These are phyloP conservation scores for Euclidia mi DNA, from an alignment of 2,888 invertebrate species.

Conservation along the genomic window DNA sequence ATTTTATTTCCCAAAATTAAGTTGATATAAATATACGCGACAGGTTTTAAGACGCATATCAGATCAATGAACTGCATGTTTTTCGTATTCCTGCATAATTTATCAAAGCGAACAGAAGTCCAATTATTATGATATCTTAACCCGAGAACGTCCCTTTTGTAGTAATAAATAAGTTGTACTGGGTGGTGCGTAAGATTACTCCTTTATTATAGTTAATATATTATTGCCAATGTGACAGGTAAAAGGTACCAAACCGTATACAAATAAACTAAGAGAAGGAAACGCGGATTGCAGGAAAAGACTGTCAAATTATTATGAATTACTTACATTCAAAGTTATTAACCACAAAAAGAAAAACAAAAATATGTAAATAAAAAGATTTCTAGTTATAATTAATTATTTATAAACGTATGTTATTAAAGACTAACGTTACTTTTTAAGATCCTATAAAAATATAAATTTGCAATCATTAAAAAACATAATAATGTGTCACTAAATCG, in stretches of 20 bases:
- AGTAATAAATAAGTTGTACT: conserved; percentile 34
- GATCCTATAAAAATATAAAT: too few species aligned
- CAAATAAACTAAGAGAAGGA: not conserved
- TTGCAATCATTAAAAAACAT: too few species aligned
- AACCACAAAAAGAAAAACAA: too few species aligned
- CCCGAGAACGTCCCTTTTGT: conserved; percentile 8
- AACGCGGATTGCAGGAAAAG: too few species aligned
- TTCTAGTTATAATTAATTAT: too few species aligned
- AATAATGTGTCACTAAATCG: too few species aligned
- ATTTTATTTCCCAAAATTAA: conserved; percentile 19
- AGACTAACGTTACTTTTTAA: too few species aligned
- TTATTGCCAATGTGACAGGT: conserved; percentile 5
- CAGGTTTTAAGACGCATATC: conserved; percentile 30
- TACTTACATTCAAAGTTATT: too few species aligned
- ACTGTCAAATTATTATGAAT: too few species aligned
- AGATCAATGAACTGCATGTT: conserved; percentile 46
- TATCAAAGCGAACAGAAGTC: conserved; percentile 43
- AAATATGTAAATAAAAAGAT: too few species aligned
- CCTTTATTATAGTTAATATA: conserved; percentile 30
- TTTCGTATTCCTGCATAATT: conserved; percentile 36
- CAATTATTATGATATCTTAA: conserved; percentile 48
- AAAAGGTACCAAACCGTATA: conserved; percentile 2
- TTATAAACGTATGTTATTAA: too few species aligned
- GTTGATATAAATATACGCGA: conserved; percentile 32
- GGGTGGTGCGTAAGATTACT: conserved; percentile 12